Conservation (phyloP, 1,140 invertebrate species). For the Homalodisca vitripennis region DNA sequence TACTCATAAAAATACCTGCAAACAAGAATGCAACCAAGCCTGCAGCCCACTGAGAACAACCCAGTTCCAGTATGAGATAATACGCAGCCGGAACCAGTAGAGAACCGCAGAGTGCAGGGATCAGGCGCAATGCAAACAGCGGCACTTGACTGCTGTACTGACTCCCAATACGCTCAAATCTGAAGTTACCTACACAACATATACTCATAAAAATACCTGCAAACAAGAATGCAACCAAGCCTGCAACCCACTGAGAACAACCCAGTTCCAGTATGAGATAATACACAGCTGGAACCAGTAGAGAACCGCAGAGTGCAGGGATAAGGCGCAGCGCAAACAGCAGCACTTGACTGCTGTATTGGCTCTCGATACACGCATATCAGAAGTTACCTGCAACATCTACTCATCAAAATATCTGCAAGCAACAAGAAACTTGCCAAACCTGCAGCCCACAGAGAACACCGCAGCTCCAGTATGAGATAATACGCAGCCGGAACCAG, state of each 20-base stretch:
- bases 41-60: slow-evolving; percentile 75
- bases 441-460: no score
- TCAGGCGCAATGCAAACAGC: slow-evolving; percentile 75
- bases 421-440: no score
- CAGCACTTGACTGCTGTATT: slow-evolving; percentile 71
- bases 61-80: slow-evolving; percentile 79
- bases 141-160: slow-evolving; percentile 71
- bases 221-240: slow-evolving; percentile 78
- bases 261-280: slow-evolving; percentile 80
- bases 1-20: no score
- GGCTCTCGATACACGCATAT: slow-evolving; percentile 72
- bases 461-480: no score
- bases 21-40: slow-evolving; percentile 79
- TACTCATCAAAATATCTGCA: no score
- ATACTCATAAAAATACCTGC: no score
- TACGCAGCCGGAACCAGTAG: slow-evolving; percentile 81
- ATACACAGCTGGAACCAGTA: slow-evolving; percentile 82
- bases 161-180: slow-evolving; percentile 72
- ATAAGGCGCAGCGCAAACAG: slow-evolving; percentile 80
- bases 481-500: no score
- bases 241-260: slow-evolving; percentile 74
- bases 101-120: slow-evolving; percentile 89
- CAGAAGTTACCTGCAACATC: no score
- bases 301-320: slow-evolving; percentile 86
- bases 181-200: slow-evolving; percentile 50